Base-by-base conservation (phyloP, 2,113 vertebrate genomes). In the Damaliscus lunatus region DNA sequence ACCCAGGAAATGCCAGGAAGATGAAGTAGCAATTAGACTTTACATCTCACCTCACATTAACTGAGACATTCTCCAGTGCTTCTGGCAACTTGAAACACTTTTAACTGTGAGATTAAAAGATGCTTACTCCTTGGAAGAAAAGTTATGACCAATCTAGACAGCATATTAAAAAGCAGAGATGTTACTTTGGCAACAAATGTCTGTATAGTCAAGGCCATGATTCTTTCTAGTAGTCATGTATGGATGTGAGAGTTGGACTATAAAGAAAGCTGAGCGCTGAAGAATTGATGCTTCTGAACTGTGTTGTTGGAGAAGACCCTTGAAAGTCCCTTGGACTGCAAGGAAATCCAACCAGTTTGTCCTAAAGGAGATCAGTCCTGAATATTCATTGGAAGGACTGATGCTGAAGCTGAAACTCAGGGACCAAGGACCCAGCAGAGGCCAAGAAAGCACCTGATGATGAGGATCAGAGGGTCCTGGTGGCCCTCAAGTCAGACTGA, bases 11-110 rank as follows among this genome's bases (percentile, higher is more conserved):
- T 3, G 33, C 16, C 31, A 29, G 48, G 25, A 6, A 62, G 36
- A 25, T 1, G 27, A 12, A 64, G 52, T 0, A 29, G 23, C 14
- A 6, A 19, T 55, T 1, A 57, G 62, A 67, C 23, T 5, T 15
- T 52, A 16, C 10, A 40, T 4, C 7, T 87, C 3, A 3, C n/a
- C 29, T 46, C 86, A 60, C 10, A 3, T 31, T 23, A 43, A 67
- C 12, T 1, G 4, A 53, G 0, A 8, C 10, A 19, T 33, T 27
- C 29, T 50, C 77, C n/a, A 17, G 40, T 11, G 43, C 15, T 50
- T 80, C 27, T 21, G 64, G 83, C 43, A 40, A 67, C 13, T 0
- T 3, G 40, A 33, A 16, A 25, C 10, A 11, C 74, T 62, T 67
- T 55, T 8, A 31, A 53, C 21, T 43, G 36, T 43, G 67, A 40